Evolutionary conservation across 2,797 vertebrate genomes (phyloP).

Genomic region (Malurus leucopterus): DNA sequence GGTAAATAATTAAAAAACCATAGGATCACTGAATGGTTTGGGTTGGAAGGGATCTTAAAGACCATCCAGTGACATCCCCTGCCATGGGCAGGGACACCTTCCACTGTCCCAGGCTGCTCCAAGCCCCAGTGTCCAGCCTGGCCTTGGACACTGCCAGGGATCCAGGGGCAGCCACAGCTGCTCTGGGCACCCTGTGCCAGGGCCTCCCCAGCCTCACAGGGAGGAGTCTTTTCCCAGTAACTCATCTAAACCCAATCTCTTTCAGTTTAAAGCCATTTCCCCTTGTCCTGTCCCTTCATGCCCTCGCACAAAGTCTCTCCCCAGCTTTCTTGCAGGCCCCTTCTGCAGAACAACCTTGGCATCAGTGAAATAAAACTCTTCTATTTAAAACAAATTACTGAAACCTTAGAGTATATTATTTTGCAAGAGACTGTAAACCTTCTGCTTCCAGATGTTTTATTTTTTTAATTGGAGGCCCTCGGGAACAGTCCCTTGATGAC

Average conservation of each 20-base stretch:
- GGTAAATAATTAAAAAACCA: background rate
- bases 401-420: background rate
- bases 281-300: background rate
- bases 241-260: background rate
- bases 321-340: background rate
- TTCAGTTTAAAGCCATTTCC: background rate
- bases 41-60: background rate
- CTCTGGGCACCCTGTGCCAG: background rate
- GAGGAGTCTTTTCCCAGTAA: rapidly evolving
- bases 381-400: background rate
- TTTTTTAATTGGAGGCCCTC: background rate
- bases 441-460: background rate
- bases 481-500: background rate
- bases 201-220: rapidly evolving
- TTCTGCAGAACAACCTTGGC: background rate
- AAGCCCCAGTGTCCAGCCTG: rapidly evolving
- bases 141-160: background rate
- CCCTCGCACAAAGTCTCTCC: background rate
- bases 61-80: background rate
- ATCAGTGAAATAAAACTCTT: background rate
- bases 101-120: rapidly evolving
- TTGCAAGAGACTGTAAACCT: background rate
- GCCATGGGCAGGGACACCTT: background rate
- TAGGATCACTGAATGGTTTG: background rate
- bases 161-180: background rate